Percentiles rank a stretch among this genome's conserved stretches.
Evolutionary conservation across 2,888 invertebrate species (phyloP).

Genomic region (Notodonta ziczac): DNA sequence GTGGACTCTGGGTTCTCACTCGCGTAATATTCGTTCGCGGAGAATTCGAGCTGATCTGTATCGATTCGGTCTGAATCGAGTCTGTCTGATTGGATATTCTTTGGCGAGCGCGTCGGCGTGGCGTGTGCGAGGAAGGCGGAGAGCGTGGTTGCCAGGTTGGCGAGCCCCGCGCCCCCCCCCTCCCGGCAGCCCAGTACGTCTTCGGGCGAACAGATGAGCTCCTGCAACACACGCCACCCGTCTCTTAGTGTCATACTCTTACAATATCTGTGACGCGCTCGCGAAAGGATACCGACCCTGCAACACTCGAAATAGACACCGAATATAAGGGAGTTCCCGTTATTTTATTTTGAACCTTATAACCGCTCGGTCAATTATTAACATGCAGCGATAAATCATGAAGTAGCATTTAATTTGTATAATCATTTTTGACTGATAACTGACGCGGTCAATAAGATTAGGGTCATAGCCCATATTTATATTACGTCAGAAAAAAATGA

Average conservation of each 20-base stretch:
- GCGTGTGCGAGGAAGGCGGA: slow-evolving; percentile 70
- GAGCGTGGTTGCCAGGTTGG: slow-evolving; percentile 67
- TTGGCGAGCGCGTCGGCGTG: slow-evolving; percentile 72
- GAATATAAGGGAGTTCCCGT: slow-evolving; percentile 6
- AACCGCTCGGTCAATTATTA: background rate
- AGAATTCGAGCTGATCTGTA: slow-evolving; percentile 8
- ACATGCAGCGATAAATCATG: no score
- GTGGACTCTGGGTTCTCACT: slow-evolving; percentile 47
- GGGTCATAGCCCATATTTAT: no score
- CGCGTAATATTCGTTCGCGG: slow-evolving; percentile 40
- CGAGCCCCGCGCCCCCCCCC: slow-evolving; percentile 50
- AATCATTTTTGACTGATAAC: no score
- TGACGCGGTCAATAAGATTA: no score
- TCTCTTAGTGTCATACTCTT: slow-evolving; percentile 65
- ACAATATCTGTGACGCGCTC: slow-evolving; percentile 49
- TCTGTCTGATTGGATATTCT: slow-evolving; percentile 68
- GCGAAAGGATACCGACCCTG: slow-evolving; percentile 73
- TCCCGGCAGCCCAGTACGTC: slow-evolving; percentile 79
- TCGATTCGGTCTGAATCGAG: slow-evolving; percentile 14
- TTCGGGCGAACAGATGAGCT: slow-evolving; percentile 86
- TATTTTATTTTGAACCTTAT: slow-evolving; percentile 9
- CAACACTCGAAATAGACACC: slow-evolving; percentile 61
- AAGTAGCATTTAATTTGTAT: no score
- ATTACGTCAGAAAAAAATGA: no score
- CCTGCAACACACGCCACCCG: slow-evolving; percentile 88